Evolutionary conservation across 1,140 invertebrate genomes (phyloP).

Genomic region (Aphaenogaster ashmeadi): DNA sequence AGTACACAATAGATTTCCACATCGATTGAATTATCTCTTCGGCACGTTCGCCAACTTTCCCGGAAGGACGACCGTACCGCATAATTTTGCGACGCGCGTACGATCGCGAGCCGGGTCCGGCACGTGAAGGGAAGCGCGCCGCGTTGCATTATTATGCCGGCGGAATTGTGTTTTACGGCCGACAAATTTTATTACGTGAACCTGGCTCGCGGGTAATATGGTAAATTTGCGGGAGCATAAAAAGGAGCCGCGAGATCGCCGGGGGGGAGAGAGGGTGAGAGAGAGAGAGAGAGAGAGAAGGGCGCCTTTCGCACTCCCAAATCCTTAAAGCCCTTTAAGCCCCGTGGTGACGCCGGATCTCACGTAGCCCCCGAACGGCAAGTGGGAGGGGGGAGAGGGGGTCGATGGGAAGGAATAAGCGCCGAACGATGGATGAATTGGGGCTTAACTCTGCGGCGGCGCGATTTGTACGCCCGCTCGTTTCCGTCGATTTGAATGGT

Average conservation of each 20-base stretch:
- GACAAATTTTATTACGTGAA: slow-evolving; percentile 69
- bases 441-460: slow-evolving; percentile 73
- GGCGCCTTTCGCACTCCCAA: slow-evolving; percentile 68
- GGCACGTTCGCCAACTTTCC: slow-evolving; percentile 30
- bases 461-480: slow-evolving; percentile 73
- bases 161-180: slow-evolving; percentile 45
- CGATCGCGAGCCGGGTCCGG: slow-evolving; percentile 1
- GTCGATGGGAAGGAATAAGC: slow-evolving; percentile 45
- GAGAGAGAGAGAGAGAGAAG: background rate
- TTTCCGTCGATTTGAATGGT: slow-evolving; percentile 73
- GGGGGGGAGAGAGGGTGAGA: slow-evolving; percentile 40
- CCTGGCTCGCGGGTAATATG: slow-evolving; percentile 43
- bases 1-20: slow-evolving; percentile 11
- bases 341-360: slow-evolving; percentile 73
- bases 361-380: slow-evolving; percentile 64
- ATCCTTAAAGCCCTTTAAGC: slow-evolving; percentile 72
- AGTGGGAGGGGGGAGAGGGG: background rate
- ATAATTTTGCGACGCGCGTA: slow-evolving; percentile 41
- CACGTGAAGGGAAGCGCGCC: background rate
- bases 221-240: slow-evolving; percentile 38
- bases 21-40: slow-evolving; percentile 39
- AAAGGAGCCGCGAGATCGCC: slow-evolving; percentile 13
- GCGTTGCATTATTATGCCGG: slow-evolving; percentile 46
- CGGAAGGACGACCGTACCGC: slow-evolving; percentile 3
- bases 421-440: slow-evolving; percentile 76